phyloP scores from a whole-genome alignment of 1,140 invertebrate genomes.

The Samia ricini region DNA sequence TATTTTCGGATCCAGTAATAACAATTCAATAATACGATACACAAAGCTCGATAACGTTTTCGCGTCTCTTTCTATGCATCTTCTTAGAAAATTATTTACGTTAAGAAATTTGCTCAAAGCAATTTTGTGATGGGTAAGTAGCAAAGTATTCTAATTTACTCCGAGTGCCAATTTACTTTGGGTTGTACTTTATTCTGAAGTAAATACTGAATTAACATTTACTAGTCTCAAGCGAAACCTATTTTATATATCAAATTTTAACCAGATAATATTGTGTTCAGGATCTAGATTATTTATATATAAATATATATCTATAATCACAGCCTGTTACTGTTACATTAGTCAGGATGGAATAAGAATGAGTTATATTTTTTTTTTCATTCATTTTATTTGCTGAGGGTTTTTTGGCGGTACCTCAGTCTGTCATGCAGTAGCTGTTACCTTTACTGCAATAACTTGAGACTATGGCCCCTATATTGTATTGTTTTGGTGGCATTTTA shows the following conservation, averaged over 20 bases:
- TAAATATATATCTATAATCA: neutral
- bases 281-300: neutral
- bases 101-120: neutral
- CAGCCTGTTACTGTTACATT: too few relatives aligned
- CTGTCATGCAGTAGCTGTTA: too few relatives aligned
- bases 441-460: too few relatives aligned
- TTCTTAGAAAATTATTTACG: neutral
- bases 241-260: neutral
- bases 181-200: neutral
- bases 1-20: too few relatives aligned
- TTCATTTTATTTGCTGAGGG: too few relatives aligned
- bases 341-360: too few relatives aligned
- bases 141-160: neutral
- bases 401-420: too few relatives aligned
- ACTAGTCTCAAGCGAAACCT: neutral
- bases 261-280: neutral
- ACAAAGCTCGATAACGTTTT: neutral
- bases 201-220: neutral
- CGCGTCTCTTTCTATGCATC: neutral
- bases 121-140: neutral
- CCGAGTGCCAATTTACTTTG: neutral
- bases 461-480: too few relatives aligned
- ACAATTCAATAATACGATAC: neutral
- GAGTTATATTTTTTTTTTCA: too few relatives aligned
- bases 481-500: too few relatives aligned